Conservation (phyloP, 1,140 invertebrate genomes). For the Philopotamus ludificatus region DNA sequence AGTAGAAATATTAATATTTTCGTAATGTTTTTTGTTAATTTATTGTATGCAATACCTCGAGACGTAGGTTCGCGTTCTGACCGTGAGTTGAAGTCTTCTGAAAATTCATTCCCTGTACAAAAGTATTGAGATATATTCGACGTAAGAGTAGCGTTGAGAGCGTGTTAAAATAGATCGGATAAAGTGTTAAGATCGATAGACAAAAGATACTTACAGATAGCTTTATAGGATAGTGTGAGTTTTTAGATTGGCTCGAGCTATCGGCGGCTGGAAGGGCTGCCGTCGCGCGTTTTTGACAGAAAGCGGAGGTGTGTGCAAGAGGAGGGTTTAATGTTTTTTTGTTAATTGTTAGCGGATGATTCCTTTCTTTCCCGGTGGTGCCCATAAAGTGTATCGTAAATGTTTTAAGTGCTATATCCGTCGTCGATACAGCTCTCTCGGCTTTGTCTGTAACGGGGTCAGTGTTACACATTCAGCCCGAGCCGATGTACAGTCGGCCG, state of each 20-base stretch:
- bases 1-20: too few species aligned
- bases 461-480: constrained; percentile 27
- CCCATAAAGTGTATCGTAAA: constrained; percentile 18
- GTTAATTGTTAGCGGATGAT: background rate
- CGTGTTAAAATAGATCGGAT: background rate
- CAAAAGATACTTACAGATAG: constrained; percentile 24
- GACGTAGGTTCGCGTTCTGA: constrained; percentile 8
- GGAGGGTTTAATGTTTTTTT: background rate
- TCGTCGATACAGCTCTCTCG: constrained; percentile 21
- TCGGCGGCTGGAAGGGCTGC: too few species aligned
- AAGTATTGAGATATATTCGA: too few species aligned
- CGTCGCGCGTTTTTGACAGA: background rate
- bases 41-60: too few species aligned
- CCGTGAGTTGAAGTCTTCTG: constrained; percentile 3
- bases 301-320: constrained; percentile 4
- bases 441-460: constrained; percentile 25
- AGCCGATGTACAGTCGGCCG: constrained; percentile 20
- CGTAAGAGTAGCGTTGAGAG: too few species aligned
- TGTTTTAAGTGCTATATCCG: constrained; percentile 25
- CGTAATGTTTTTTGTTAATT: too few species aligned
- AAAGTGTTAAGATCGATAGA: too few species aligned
- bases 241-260: too few species aligned
- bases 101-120: background rate
- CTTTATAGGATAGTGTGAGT: too few species aligned
- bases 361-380: background rate